phyloP scores from a whole-genome alignment of 2,113 vertebrate species.

The Boulengeromyrus knoepffleri region DNA sequence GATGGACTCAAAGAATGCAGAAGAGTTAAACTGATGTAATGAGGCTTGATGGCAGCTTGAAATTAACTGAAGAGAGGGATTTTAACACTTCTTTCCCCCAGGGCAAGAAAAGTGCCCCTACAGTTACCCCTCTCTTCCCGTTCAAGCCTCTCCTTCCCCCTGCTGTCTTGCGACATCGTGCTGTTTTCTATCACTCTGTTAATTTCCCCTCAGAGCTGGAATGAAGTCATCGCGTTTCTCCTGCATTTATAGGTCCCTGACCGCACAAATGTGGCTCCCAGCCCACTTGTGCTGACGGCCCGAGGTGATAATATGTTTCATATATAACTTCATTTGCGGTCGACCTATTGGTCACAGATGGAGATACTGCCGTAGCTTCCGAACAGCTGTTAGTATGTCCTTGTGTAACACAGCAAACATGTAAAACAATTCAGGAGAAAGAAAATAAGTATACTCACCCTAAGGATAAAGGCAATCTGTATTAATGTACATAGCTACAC shows the following conservation, averaged over 20 bases:
- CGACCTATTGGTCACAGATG: background rate
- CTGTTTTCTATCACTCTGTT: background rate
- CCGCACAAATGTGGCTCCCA: background rate
- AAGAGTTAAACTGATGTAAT: conserved; percentile 23
- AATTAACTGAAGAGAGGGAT: background rate
- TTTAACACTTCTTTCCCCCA: background rate
- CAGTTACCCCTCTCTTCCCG: background rate
- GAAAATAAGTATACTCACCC: background rate
- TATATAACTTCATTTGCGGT: conserved; percentile 4
- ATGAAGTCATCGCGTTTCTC: background rate
- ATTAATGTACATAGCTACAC: background rate
- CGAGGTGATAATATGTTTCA: conserved; percentile 5
- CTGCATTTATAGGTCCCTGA: background rate
- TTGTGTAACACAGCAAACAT: background rate
- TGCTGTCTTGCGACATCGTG: background rate
- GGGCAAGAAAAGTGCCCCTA: background rate
- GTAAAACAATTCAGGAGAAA: background rate
- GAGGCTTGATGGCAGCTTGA: conserved; percentile 2
- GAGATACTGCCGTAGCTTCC: background rate
- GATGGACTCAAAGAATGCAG: conserved; percentile 3
- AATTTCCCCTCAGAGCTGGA: background rate
- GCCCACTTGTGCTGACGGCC: background rate
- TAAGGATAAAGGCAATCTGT: background rate
- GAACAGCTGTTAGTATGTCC: background rate
- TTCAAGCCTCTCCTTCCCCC: background rate